Conservation (phyloP, 2,888 invertebrate species). For the Hydrotaea diabolus region DNA sequence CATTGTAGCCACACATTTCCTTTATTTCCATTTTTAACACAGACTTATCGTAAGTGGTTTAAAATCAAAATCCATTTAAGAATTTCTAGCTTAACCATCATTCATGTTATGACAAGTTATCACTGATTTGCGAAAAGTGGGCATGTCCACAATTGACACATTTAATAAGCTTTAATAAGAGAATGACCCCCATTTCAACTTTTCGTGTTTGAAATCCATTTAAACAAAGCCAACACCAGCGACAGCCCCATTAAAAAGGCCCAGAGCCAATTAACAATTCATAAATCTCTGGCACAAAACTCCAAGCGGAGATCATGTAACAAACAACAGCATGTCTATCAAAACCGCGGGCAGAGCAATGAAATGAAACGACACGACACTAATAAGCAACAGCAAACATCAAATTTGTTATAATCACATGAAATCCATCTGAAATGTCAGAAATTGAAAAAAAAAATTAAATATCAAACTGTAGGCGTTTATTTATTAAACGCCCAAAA, state of each 20-base stretch:
- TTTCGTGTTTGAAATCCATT: constrained; percentile 1
- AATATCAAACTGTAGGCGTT: constrained; percentile 53
- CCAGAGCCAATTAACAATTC: constrained; percentile 38
- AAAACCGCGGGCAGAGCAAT: neutral
- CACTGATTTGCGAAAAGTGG: neutral
- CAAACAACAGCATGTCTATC: constrained; percentile 35
- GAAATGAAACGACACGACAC: neutral
- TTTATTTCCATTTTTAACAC: too few relatives aligned
- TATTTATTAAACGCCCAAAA: constrained; percentile 51
- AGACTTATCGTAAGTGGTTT: too few relatives aligned
- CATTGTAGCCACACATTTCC: too few relatives aligned
- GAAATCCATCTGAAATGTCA: constrained; percentile 45
- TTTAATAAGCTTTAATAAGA: constrained; percentile 10
- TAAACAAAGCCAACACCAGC: neutral
- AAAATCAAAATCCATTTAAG: too few relatives aligned
- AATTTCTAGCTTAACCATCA: too few relatives aligned
- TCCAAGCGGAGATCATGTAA: neutral
- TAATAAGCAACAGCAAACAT: constrained; percentile 41
- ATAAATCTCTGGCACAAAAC: constrained; percentile 14
- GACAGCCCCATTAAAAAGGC: neutral
- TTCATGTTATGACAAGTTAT: neutral
- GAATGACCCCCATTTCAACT: constrained; percentile 26
- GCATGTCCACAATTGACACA: constrained; percentile 12
- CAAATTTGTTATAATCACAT: constrained; percentile 36
- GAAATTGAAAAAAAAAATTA: constrained; percentile 28